Base-by-base conservation (phyloP, 2,888 invertebrate genomes). In the Oscheius myriophilus region DNA sequence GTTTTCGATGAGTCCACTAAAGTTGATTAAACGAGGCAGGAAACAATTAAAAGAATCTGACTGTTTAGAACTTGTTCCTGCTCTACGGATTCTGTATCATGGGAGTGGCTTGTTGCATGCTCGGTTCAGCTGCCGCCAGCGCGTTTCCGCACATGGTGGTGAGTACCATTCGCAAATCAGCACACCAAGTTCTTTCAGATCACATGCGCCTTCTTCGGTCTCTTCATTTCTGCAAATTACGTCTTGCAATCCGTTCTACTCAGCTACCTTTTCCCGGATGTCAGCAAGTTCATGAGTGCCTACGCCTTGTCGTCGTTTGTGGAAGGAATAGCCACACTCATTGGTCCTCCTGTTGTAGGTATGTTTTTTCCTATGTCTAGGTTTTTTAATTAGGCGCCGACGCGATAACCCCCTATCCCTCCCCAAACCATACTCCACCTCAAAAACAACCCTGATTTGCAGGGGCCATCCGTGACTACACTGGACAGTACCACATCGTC, bases 321-420 rank as follows among this genome's bases (percentile, higher is more conserved):
- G 25, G 94, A 95, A 87, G 96, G 96, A 1, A 88, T 95, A 42
- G 94, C 93, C 1, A 95, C 94, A 87, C 90, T 95, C 18, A 89
- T 94, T 75, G 95, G 95, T 57, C 95, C 96, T 39, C 93, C 95
- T 1, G 86, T 95, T 25, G 94, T 93, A 84, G 95, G 95, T 80
- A 21, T 39, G 61, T 42, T 6, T 9, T 6, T 46, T n/a, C 33
- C 33, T 33, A 6, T n/a, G n/a, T n/a, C n/a, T 26, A 41, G 43
- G 23, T 18, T 41, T 53, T 1, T n/a, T n/a, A n/a, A n/a, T n/a
- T n/a, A n/a, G n/a, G n/a, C n/a, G n/a, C n/a, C 11, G 52, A 21
- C 12, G 18, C 43, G 14, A 43, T n/a, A n/a, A n/a, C n/a, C n/a
- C n/a, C n/a, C n/a, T n/a, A n/a, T n/a, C n/a, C n/a, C n/a, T n/a